phyloP scores from a whole-genome alignment of 2,113 vertebrate genomes.

The Daboia siamensis region DNA sequence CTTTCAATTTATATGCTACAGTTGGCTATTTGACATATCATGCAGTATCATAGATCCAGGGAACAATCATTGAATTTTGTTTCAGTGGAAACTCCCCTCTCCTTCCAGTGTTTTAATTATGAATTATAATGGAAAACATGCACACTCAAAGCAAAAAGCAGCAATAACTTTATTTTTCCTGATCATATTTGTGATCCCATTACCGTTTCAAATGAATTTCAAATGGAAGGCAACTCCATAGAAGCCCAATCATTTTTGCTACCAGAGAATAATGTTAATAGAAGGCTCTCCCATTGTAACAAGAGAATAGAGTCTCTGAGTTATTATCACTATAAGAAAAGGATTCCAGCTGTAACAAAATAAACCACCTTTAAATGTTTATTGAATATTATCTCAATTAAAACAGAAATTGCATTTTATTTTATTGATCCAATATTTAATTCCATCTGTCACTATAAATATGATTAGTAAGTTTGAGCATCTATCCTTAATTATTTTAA shows the following conservation, averaged over 20 bases:
- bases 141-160: neutral
- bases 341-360: neutral
- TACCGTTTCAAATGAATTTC: slow-evolving; percentile 15
- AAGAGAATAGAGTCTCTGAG: neutral
- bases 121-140: neutral
- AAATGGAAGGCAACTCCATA: slow-evolving; percentile 25
- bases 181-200: slow-evolving; percentile 1
- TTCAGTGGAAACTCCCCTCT: neutral
- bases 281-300: neutral
- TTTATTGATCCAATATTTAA: neutral
- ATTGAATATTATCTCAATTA: neutral
- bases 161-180: slow-evolving; percentile 22
- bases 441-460: neutral
- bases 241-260: slow-evolving; percentile 18
- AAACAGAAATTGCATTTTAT: neutral
- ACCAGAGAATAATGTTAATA: slow-evolving; percentile 27
- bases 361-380: slow-evolving; percentile 2
- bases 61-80: slow-evolving; percentile 18
- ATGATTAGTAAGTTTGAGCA: neutral
- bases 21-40: slow-evolving; percentile 7
- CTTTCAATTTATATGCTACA: slow-evolving; percentile 5
- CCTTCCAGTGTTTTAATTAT: neutral
- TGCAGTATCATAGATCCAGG: slow-evolving; percentile 15
- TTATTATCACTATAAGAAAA: slow-evolving; percentile 24
- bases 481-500: neutral